A percentile compares a stretch with the other conserved stretches of the same genome.
Evolutionary conservation across 2,888 invertebrate species (phyloP).

Genomic region (Phortica magna): DNA sequence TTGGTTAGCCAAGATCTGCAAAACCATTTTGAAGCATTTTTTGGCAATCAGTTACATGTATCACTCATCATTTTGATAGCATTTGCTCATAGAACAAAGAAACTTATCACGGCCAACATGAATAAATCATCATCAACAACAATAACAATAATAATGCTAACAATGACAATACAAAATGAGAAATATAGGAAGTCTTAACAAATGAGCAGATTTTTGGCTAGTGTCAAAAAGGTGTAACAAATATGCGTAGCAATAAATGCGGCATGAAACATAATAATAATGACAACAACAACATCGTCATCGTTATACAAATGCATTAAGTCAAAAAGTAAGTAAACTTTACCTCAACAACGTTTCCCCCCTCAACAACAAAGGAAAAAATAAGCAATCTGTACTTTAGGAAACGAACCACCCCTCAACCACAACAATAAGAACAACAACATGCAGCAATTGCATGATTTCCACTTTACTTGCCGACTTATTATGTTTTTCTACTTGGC

Average conservation of each 20-base stretch:
- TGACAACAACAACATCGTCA: not conserved
- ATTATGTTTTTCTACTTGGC: slow-evolving; percentile 14
- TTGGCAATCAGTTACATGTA: no score
- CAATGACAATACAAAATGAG: slow-evolving; percentile 11
- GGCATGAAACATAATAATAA: not conserved
- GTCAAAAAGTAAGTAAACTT: slow-evolving; percentile 29
- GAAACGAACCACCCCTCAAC: not conserved
- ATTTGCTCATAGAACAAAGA: not conserved
- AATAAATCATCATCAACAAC: slow-evolving; percentile 28
- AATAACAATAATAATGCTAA: not conserved
- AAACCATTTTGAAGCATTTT: no score
- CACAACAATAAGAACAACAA: not conserved
- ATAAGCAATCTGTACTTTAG: not conserved
- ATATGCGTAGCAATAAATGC: slow-evolving; percentile 13
- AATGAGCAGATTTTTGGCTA: slow-evolving; percentile 20
- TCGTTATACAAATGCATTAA: slow-evolving; percentile 25
- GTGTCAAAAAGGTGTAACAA: slow-evolving; percentile 18
- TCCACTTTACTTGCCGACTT: slow-evolving; percentile 3
- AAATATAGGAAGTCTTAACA: slow-evolving; percentile 25
- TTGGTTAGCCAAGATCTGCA: no score
- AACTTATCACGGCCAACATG: slow-evolving; percentile 1
- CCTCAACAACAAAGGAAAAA: not conserved
- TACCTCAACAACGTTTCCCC: not conserved
- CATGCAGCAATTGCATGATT: slow-evolving; percentile 4
- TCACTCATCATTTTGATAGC: no score